Evolutionary conservation across 2,888 invertebrate genomes (phyloP), one percentile per base, ranked within the genome.

Genomic region (Labia minor): DNA sequence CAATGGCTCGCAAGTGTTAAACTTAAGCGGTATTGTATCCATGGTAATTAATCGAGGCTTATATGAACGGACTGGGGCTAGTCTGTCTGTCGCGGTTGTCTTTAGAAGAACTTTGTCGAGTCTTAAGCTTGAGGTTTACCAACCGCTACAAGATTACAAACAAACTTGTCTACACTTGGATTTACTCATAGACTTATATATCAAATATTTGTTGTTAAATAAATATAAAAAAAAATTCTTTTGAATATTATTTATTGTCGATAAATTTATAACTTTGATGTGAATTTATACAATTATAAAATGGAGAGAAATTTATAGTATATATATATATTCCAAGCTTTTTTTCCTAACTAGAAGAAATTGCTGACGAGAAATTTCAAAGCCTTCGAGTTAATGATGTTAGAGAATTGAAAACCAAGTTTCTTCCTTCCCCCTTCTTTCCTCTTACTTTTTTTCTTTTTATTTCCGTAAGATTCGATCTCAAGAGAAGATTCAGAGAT

Each of bases 351-450:
- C 49, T 49, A 26, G 26, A n/a, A 49, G 49, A 49, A 49, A 49
- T 49, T 8, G 49, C 49, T 49, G 49, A 49, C 14, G 14, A 3
- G 49, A 49, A 49, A n/a, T 49, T 49, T 49, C 49, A 49, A 49
- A 49, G 49, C 49, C 49, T n/a, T 49, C n/a, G 49, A 49, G 49
- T 49, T 49, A 49, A 49, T 49, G 49, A 49, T 16, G 49, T 49
- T 49, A 49, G 16, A 49, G 49, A 49, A 49, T 49, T 49, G 49
- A 49, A 49, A 49, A 49, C 49, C 49, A 49, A 49, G 49, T n/a
- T 49, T 49, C n/a, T n/a, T n/a, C n/a, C n/a, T n/a, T n/a, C n/a
- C n/a, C n/a, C n/a, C n/a, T n/a, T n/a, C n/a, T n/a, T 49, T 49
- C 49, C 16, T 49, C 49, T 16, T 49, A 49, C 14, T 33, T 49